A percentile compares a stretch with the other conserved stretches of the same genome.
These are phyloP conservation scores for Pseudomyrmex sp. DNA, from an alignment of 1,140 invertebrate genomes.

Conservation along the genomic window DNA sequence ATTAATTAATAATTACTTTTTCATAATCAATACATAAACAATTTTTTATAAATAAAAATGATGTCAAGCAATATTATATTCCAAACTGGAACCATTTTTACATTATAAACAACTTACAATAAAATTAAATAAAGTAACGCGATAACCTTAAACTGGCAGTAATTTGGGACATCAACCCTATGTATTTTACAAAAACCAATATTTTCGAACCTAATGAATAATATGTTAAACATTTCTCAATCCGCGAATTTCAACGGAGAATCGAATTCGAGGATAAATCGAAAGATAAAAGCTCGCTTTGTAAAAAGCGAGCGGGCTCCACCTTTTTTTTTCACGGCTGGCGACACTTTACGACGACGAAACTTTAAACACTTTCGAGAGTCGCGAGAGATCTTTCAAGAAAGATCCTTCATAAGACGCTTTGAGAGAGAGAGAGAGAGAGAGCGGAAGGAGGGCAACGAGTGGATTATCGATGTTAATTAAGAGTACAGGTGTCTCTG, in stretches of 20 bases:
- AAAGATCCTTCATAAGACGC: constrained; percentile 53
- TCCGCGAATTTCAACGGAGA: not conserved
- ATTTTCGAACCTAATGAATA: not conserved
- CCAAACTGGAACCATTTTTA: no score
- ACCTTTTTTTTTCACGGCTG: constrained; percentile 18
- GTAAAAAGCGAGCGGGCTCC: constrained; percentile 39
- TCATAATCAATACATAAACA: no score
- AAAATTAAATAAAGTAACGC: no score
- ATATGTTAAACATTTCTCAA: not conserved
- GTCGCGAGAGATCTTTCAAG: constrained; percentile 28
- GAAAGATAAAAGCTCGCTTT: constrained; percentile 46
- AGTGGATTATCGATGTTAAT: constrained; percentile 57
- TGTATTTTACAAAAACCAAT: no score
- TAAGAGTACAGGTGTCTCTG: constrained; percentile 56
- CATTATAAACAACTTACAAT: no score
- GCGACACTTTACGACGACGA: constrained; percentile 42
- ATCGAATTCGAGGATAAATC: constrained; percentile 44
- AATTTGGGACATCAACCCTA: no score
- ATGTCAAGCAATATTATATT: no score
- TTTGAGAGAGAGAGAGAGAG: constrained; percentile 14
- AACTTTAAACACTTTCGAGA: constrained; percentile 52
- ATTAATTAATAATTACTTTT: no score
- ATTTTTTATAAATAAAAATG: no score
- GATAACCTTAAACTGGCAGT: no score
- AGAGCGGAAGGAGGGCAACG: not conserved